Evolutionary conservation across 2,113 vertebrate genomes (phyloP), one percentile per base, ranked within the genome.

Genomic region (Microcebus murinus): DNA sequence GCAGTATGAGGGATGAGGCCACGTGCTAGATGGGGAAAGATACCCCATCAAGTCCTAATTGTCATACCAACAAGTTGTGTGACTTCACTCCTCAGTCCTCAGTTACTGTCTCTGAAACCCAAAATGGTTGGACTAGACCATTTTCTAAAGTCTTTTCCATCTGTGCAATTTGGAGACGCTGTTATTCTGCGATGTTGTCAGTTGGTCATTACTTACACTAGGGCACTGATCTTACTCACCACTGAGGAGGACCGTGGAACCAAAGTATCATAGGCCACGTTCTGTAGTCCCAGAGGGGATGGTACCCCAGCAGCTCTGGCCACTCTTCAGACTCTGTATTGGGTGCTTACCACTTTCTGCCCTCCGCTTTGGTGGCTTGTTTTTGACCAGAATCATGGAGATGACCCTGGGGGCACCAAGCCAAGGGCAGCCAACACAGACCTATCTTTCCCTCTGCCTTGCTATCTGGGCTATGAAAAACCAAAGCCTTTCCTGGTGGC

Each of bases 321-420:
- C 15, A 36, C 81, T 82, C 45, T 92, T 87, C 77, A 73, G 34
- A 45, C 74, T 68, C 55, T 18, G 13, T 23, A 18, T 7, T 76
- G 39, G 23, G 45, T 71, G 61, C 45, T 71, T 71, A 42, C 25
- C 36, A 39, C 18, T 79, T 48, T 18, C 57, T 34, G 17, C 23
- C 70, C 61, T 83, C 13, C 76, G 18, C 48, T 93, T 42, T 82
- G 77, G 34, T 93, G 17, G 55, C 96, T 70, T 48, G 48, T 90
- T 87, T 95, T 67, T 93, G 71, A 90, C 95, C 88, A 83, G 83
- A 95, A 98, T 57, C 27, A 20, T 10, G 12, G 50, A 80, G 57
- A 74, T 17, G 21, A 17, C 45, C 11, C 42, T 36, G 48, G 55
- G 63, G 74, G 13, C 23, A 55, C 18, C 29, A 8, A 25, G 48